Evolutionary conservation across 2,797 vertebrate species (phyloP), one percentile per base, ranked within the genome.

Genomic region (Percopsis omiscomaycus): DNA sequence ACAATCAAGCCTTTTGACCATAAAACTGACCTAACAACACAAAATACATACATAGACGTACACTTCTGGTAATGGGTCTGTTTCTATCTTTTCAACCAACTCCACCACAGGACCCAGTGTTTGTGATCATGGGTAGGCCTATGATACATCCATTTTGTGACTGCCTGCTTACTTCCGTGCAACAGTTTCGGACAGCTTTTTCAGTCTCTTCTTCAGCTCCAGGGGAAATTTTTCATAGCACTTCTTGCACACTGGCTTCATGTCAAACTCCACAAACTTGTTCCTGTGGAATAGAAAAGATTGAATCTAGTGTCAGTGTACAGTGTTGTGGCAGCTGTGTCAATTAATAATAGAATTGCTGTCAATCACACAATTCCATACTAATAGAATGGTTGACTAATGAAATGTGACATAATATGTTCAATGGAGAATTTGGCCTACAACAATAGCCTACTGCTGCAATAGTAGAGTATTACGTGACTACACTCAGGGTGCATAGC

Each of bases 261-360:
- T 99, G 89, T 99, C 98, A 89, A 99, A 99, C 89, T 99, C 98
- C 89, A 99, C 98, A 90, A 99, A 99, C 91, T 98, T 98, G 92
- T 98, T 98, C 93, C 97, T 99, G 84, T 64, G 56, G 61, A 55
- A 32, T 22, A 72, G 53, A 75, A 15, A 65, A 1, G 1, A 63
- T 53, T 3, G 16, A 14, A 11, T 57, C n/a, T 55, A 6, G 8
- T 5, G 45, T 29, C 5, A 44, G 32, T 22, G n/a, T 15, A 52
- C 50, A 52, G 10, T 48, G 47, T 15, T 48, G 12, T 48, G 9
- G 37, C 37, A 42, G 5, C 37, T 9, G 8, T 42, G 37, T 42
- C 8, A 42, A 42, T 42, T 42, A 42, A 10, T 42, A 42, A 9
- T 9, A 42, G 37, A 8, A 42, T 42, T 42, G 6, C 37, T 42